Evolutionary conservation across 2,888 invertebrate genomes (phyloP), one percentile per base, ranked within the genome.

Genomic region (Sabatieria punctata): DNA sequence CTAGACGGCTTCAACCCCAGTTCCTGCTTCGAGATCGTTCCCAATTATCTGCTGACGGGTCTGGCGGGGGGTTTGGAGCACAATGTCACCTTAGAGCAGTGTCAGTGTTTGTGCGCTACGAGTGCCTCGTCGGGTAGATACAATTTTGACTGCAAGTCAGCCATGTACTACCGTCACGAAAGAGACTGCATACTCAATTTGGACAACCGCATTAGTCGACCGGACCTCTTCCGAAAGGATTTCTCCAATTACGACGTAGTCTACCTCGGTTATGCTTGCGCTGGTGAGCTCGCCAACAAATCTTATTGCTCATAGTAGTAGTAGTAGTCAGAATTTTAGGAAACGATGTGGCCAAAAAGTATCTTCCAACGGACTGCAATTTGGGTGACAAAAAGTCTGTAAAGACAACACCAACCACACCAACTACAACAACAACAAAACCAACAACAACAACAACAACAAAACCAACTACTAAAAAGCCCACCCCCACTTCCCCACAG

Each of bases 61-160:
- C 56, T 57, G 18, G 60, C 63, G 23, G 61, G 58, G 4, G 61
- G 60, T 4, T 49, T 63, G 1, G 60, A 64, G 40, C 58, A 57
- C 30, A 57, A 57, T 30, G 56, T 63, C 6, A 49, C 55, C 1
- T 27, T 63, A 11, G 59, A 58, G 38, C 58, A 63, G 25, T 63
- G 63, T 50, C 51, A 60, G 46, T 64, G 63, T 46, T 50, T 57
- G 42, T 63, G 63, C 47, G 63, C 63, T 24, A 59, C 57, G 44
- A 59, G 58, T 49, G 52, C 55, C 60, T 59, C 51, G 13, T 62
- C 61, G 3, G 55, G 56, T 27, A 47, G 56, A 26, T 62, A 61
- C 49, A 50, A 55, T n/a, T 61, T 64, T 54, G 59, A 63, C 39
- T 63, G 63, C 39, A 45, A 52, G 25, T 64, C 63, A 8, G 59